Percentiles rank a stretch among this genome's conserved stretches.
Evolutionary conservation across 2,113 vertebrate genomes (phyloP).

Genomic region (Octodon degus): DNA sequence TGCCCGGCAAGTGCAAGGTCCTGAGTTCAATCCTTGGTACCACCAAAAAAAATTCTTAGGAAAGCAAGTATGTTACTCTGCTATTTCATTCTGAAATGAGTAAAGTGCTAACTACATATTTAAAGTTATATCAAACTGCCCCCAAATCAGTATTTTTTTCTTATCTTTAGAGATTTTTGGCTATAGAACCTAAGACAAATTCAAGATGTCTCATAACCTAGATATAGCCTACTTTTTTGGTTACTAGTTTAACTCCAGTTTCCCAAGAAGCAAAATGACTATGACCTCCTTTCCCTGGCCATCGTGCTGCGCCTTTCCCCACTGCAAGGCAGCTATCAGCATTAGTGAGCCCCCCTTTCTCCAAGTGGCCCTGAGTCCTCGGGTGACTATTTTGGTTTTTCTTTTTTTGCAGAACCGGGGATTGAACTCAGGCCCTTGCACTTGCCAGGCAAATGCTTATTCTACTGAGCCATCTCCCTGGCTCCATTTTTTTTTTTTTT

Average conservation of each 20-base stretch:
- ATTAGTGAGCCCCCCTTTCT: background rate
- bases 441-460: too few relatives aligned
- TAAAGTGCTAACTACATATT: conserved; percentile 19
- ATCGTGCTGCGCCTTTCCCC: background rate
- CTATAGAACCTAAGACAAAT: conserved; percentile 34
- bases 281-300: background rate
- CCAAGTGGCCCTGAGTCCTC: background rate
- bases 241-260: conserved; percentile 23
- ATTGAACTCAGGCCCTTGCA: too few relatives aligned
- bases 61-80: background rate
- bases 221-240: background rate
- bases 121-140: conserved; percentile 4
- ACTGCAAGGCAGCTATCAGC: background rate
- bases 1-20: too few relatives aligned
- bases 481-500: too few relatives aligned
- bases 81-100: background rate
- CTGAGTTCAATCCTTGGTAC: too few relatives aligned
- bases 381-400: conserved; percentile 5
- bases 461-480: too few relatives aligned
- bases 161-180: background rate
- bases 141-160: background rate
- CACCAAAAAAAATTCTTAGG: background rate
- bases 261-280: background rate
- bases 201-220: background rate
- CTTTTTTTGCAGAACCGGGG: too few relatives aligned